These are phyloP conservation scores for Elysia chlorotica DNA, from an alignment of 1,140 invertebrate genomes.

Conservation along the genomic window DNA sequence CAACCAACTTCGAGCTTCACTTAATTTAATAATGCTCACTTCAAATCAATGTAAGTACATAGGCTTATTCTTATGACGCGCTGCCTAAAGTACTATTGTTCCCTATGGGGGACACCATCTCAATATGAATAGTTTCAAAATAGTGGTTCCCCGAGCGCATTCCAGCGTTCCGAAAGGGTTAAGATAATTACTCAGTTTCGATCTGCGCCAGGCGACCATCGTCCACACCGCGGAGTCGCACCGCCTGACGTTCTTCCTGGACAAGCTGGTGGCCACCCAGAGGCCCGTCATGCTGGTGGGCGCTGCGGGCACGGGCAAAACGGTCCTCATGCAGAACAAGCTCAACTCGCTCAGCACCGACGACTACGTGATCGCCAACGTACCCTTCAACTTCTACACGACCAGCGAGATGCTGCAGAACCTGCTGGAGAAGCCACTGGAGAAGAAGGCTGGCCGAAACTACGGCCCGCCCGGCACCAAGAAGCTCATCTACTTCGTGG, in stretches of 20 bases:
- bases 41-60: too few species aligned
- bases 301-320: slow-evolving; percentile 71
- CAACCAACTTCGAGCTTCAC: too few species aligned
- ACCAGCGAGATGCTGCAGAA: slow-evolving; percentile 75
- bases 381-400: slow-evolving; percentile 97
- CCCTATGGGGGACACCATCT: too few species aligned
- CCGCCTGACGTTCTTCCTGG: slow-evolving; percentile 85
- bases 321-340: slow-evolving; percentile 77
- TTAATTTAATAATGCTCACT: too few species aligned
- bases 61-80: too few species aligned
- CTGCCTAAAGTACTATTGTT: too few species aligned
- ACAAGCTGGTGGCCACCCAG: slow-evolving; percentile 83
- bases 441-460: slow-evolving; percentile 95
- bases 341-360: slow-evolving; percentile 78
- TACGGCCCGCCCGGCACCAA: slow-evolving; percentile 94
- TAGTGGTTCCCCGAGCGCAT: too few species aligned
- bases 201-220: slow-evolving; percentile 77
- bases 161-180: too few species aligned
- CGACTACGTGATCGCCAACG: slow-evolving; percentile 85
- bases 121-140: too few species aligned
- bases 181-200: too few species aligned
- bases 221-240: slow-evolving; percentile 94
- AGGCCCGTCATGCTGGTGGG: slow-evolving; percentile 95
- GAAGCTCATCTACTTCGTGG: slow-evolving; percentile 92
- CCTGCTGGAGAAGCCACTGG: slow-evolving; percentile 90